These are phyloP conservation scores for Aphis gossypii DNA, from an alignment of 1,140 invertebrate genomes.

Conservation along the genomic window DNA sequence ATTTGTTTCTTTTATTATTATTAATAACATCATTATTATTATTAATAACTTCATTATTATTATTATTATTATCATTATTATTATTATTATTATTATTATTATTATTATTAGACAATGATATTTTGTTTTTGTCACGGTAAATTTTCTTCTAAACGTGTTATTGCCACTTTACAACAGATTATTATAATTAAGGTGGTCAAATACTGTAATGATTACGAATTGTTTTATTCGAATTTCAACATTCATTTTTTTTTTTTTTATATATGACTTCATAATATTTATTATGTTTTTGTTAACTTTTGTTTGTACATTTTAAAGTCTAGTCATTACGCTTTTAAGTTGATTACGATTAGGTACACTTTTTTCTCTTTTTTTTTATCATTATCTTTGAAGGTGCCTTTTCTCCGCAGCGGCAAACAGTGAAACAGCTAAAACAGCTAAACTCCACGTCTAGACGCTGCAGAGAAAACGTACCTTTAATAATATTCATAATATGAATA, in stretches of 20 bases:
- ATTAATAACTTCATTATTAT: constrained; percentile 35
- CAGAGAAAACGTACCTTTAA: not conserved
- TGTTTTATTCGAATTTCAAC: constrained; percentile 46
- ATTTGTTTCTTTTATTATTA: constrained; percentile 28
- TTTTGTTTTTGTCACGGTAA: constrained; percentile 39
- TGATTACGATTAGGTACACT: constrained; percentile 40
- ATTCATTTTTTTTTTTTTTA: constrained; percentile 23
- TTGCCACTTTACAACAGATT: constrained; percentile 52
- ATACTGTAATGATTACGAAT: constrained; percentile 46
- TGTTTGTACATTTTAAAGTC: constrained; percentile 54
- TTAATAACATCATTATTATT: not conserved
- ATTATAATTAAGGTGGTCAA: constrained; percentile 48
- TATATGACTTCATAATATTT: constrained; percentile 45
- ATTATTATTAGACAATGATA: constrained; percentile 48
- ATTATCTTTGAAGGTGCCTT: not conserved
- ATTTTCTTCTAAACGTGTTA: constrained; percentile 57
- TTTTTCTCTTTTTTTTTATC: constrained; percentile 52
- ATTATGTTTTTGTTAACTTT: constrained; percentile 56
- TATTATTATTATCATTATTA: constrained; percentile 51
- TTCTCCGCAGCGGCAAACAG: too few species aligned
- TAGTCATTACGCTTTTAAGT: constrained; percentile 57
- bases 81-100: constrained; percentile 47
- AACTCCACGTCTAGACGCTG: too few species aligned
- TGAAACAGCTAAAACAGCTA: too few species aligned
- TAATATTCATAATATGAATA: not conserved